phyloP scores from a whole-genome alignment of 2,888 invertebrate species.

The Phaonia tiefii region DNA sequence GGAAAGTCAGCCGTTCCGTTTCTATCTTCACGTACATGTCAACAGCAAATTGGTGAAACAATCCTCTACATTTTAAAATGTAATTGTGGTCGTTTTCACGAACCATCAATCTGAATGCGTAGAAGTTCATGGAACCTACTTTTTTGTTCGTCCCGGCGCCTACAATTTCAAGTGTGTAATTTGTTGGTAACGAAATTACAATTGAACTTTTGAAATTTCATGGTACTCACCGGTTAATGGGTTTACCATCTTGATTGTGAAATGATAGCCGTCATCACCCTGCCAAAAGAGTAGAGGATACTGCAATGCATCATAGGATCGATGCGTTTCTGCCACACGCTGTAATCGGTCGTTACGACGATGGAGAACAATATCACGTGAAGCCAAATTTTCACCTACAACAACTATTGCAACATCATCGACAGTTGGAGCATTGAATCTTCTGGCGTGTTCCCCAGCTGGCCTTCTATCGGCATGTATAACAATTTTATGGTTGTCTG shows the following conservation, averaged over 20 bases:
- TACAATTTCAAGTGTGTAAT: not conserved
- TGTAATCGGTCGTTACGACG: conserved; percentile 17
- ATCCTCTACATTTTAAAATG: not conserved
- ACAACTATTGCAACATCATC: conserved; percentile 30
- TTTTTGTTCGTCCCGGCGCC: not conserved
- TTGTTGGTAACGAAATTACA: too few species aligned
- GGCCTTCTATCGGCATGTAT: conserved; percentile 73
- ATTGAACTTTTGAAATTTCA: not conserved
- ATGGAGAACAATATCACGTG: conserved; percentile 37
- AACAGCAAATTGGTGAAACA: not conserved
- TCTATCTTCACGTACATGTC: not conserved
- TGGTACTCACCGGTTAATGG: not conserved
- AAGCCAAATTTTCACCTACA: conserved; percentile 18
- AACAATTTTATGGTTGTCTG: conserved; percentile 73
- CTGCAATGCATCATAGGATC: conserved; percentile 8
- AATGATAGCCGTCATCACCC: not conserved
- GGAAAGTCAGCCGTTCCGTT: not conserved
- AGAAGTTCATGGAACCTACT: not conserved
- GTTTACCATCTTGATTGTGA: not conserved
- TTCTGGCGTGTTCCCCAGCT: conserved; percentile 15
- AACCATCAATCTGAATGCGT: conserved; percentile 11
- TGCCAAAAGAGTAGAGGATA: conserved; percentile 11
- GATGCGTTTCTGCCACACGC: conserved; percentile 7
- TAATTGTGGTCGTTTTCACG: not conserved
- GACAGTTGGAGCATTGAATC: conserved; percentile 42